phyloP scores from a whole-genome alignment of 2,113 vertebrate genomes.

The Charadrius vociferus region DNA sequence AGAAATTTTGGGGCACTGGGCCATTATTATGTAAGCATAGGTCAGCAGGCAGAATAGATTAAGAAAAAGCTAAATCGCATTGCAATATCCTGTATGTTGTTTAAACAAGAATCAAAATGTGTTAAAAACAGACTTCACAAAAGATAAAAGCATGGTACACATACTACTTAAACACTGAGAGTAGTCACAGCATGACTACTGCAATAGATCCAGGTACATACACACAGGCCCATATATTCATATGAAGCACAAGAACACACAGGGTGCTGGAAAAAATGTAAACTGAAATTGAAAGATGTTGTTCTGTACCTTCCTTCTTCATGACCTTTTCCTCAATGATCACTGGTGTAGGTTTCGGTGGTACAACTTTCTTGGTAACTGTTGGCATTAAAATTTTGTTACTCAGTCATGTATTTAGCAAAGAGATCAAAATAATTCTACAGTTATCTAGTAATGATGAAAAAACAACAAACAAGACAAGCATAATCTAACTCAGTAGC shows the following conservation, averaged over 20 bases:
- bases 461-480: not conserved
- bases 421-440: not conserved
- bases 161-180: not conserved
- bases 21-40: not conserved
- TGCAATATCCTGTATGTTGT: not conserved
- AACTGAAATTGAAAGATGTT: conserved; percentile 36
- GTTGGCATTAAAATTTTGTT: conserved; percentile 74
- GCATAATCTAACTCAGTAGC: not conserved
- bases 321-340: conserved; percentile 78
- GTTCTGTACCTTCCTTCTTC: conserved; percentile 78
- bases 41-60: not conserved
- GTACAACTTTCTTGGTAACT: conserved; percentile 77
- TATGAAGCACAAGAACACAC: not conserved
- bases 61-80: not conserved
- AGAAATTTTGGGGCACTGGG: not conserved
- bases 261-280: not conserved
- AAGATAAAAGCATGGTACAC: not conserved
- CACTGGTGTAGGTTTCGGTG: conserved; percentile 75
- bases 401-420: conserved; percentile 52
- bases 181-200: not conserved
- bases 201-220: not conserved
- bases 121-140: not conserved
- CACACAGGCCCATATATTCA: not conserved
- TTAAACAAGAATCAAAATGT: conserved; percentile 31
- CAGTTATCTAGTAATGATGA: not conserved